Evolutionary conservation across 2,797 vertebrate genomes (phyloP).

Genomic region (Acropternis orthonyx): DNA sequence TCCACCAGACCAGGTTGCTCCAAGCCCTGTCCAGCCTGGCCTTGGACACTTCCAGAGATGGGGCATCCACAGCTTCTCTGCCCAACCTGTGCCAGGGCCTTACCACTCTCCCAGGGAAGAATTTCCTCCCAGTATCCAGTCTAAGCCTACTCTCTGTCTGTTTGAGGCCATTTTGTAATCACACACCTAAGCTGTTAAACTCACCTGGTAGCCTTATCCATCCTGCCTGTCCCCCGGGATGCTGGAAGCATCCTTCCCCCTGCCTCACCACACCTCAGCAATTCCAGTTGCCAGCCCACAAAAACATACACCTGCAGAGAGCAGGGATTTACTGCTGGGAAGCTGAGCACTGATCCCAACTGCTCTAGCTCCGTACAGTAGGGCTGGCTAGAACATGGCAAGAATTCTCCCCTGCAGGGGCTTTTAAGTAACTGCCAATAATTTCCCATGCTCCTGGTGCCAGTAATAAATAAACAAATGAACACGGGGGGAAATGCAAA

Average conservation of each 20-base stretch:
- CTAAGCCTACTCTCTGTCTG: not conserved
- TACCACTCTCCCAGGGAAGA: fast-evolving
- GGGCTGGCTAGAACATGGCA: slow-evolving; percentile 29
- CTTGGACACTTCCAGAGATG: not conserved
- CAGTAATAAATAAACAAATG: slow-evolving; percentile 35
- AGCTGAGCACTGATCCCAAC: slow-evolving; percentile 7
- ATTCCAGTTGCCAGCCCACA: not conserved
- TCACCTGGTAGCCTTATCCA: not conserved
- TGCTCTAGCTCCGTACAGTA: slow-evolving; percentile 43
- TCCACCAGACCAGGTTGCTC: fast-evolving
- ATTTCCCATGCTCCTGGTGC: slow-evolving; percentile 38
- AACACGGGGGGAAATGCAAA: not conserved
- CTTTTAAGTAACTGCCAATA: slow-evolving; percentile 47
- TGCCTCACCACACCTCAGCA: not conserved
- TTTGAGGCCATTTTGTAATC: not conserved
- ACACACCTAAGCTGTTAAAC: not conserved
- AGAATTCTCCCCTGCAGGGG: slow-evolving; percentile 45
- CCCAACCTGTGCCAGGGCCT: not conserved
- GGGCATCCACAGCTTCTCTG: not conserved
- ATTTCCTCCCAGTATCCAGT: not conserved
- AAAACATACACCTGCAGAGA: not conserved
- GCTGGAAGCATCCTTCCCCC: not conserved
- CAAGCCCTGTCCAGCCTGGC: fast-evolving
- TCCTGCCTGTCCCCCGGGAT: not conserved
- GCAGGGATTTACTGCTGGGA: slow-evolving; percentile 3